phyloP scores from a whole-genome alignment of 2,888 invertebrate species.

The Melieria picta region DNA sequence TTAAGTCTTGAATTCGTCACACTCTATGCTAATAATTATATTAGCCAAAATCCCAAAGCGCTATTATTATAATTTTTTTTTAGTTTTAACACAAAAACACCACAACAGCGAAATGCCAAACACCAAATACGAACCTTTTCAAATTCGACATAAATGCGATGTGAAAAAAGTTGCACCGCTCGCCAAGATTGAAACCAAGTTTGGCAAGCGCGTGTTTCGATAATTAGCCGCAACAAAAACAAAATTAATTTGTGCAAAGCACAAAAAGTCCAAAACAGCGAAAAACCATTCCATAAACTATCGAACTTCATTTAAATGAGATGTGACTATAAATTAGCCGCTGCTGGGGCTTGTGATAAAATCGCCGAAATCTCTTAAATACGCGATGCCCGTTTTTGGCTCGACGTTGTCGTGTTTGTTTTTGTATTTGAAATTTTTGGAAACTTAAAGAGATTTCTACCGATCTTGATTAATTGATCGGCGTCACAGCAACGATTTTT shows the following conservation, averaged over 20 bases:
- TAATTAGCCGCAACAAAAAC: conserved; percentile 12
- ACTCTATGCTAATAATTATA: conserved; percentile 23
- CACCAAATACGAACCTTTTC: too few species aligned
- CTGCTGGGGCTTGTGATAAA: not conserved
- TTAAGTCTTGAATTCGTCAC: conserved; percentile 10
- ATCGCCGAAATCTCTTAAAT: not conserved
- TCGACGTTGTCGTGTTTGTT: not conserved
- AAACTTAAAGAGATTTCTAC: not conserved
- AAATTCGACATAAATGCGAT: too few species aligned
- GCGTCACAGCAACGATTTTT: conserved; percentile 9
- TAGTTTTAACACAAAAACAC: not conserved
- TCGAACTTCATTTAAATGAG: not conserved
- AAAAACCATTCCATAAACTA: conserved; percentile 5
- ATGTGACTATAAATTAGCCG: not conserved
- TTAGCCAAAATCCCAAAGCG: not conserved
- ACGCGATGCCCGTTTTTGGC: not conserved
- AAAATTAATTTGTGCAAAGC: not conserved
- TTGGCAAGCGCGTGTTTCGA: conserved; percentile 16
- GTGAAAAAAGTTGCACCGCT: not conserved
- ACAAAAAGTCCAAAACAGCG: not conserved
- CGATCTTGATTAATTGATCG: conserved; percentile 20
- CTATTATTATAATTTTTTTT: not conserved
- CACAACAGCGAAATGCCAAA: too few species aligned
- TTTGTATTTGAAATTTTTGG: not conserved
- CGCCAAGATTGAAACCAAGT: conserved; percentile 14